Base-by-base conservation (phyloP, 2,888 invertebrate species). In the Acleris holmiana region DNA sequence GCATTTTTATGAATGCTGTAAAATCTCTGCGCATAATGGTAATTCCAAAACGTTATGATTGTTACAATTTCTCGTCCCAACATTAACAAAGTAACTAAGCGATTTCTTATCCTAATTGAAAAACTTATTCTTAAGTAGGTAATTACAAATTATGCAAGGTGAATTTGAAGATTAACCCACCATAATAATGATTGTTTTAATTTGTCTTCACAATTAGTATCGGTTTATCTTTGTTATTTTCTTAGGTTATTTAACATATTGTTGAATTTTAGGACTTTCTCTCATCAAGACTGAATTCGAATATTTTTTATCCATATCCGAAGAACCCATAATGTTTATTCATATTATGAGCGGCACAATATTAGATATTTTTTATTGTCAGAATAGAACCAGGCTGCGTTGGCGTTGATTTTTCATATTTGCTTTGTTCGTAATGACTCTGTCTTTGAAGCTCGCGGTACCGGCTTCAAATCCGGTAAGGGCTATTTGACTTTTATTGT, bases 51-150 rank as follows among this genome's bases (percentile, higher is more conserved):
- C n/a, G 35, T 21, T 25, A 47, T 23, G 17, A 63, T 51, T 56
- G 60, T 71, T 71, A 73, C 71, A 69, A 68, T 77, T 76, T 57
- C 69, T 53, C 73, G 67, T 73, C 77, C 72, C 74, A 79, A 77
- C 73, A 79, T 83, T 80, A 73, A 73, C 71, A 70, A 74, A 72
- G 72, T 71, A 75, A 76, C 71, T 78, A 74, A 72, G 74, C 69
- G 72, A 76, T 72, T 73, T 71, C 67, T 71, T 72, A 71, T 66
- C 67, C 69, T 81, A 79, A 83, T 83, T 78, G 79, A 76, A 71
- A 77, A 82, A 82, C 75, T 61, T 55, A 49, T 54, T 58, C 53
- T 18, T 50, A 61, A 57, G 66, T 50, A 61, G 53, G 66, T 66
- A 59, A 61, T 68, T 55, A 50, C 58, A 56, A 50, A 58, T 46